Percentiles rank a stretch among this genome's conserved stretches.
Conservation (phyloP, 2,888 invertebrate genomes). For the Isotomurus palustris region DNA sequence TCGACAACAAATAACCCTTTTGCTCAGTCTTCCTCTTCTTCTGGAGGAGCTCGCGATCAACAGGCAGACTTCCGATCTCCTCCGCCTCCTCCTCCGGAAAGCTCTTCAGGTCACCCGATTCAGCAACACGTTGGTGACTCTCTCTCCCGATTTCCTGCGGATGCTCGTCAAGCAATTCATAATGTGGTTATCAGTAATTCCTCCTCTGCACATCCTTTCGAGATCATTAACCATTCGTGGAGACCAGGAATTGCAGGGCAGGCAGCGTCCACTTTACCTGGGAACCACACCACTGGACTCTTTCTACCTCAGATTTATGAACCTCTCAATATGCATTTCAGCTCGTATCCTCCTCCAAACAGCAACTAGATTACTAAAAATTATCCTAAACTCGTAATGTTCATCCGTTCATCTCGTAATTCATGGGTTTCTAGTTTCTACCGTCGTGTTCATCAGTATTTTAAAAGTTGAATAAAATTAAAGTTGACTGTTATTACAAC, state of each 20-base stretch:
- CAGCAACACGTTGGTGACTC: too few relatives aligned
- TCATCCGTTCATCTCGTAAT: too few relatives aligned
- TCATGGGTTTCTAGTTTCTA: neutral
- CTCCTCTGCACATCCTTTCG: neutral
- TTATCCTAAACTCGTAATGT: too few relatives aligned
- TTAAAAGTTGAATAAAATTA: neutral
- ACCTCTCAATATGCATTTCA: neutral
- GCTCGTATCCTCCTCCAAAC: neutral
- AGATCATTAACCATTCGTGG: conserved; percentile 1
- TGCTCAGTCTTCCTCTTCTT: too few relatives aligned
- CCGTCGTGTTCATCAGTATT: neutral
- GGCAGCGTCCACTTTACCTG: too few relatives aligned
- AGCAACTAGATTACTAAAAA: too few relatives aligned
- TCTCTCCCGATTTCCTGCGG: neutral
- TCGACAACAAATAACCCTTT: too few relatives aligned
- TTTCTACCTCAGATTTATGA: conserved; percentile 1
- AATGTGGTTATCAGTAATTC: neutral
- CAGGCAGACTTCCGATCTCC: too few relatives aligned
- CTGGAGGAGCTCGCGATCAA: too few relatives aligned
- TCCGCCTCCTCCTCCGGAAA: too few relatives aligned
- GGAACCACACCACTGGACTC: neutral
- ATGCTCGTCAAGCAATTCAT: neutral
- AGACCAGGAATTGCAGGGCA: neutral
- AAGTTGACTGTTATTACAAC: neutral
- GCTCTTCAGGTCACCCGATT: too few relatives aligned